A percentile compares a stretch with the other conserved stretches of the same genome.
Evolutionary conservation across 64 coral and sea anemone species (phyloP).

Genomic region (Actinia equina): DNA sequence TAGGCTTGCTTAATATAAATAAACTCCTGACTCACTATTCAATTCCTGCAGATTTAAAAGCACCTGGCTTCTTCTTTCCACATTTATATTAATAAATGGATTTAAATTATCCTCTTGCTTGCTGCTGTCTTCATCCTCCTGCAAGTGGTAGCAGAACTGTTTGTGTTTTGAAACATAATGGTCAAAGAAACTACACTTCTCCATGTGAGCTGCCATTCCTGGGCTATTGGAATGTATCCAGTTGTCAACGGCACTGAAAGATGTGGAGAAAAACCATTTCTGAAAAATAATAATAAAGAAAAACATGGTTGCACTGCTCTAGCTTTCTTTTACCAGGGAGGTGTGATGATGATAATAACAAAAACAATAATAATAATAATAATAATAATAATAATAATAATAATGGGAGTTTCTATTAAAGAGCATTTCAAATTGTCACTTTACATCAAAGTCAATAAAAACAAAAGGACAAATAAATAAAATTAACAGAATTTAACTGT

Average conservation of each 20-base stretch:
- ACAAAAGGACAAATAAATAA: no score
- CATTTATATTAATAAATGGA: not conserved
- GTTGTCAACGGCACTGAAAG: slow-evolving; percentile 60
- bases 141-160: slow-evolving; percentile 58
- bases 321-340: no score
- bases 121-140: not conserved
- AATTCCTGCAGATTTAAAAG: not conserved
- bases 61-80: not conserved
- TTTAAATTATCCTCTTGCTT: not conserved
- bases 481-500: no score
- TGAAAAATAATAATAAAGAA: slow-evolving; percentile 20
- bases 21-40: no score
- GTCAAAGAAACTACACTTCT: slow-evolving; percentile 85
- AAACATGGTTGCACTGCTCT: no score
- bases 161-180: slow-evolving; percentile 33
- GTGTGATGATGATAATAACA: no score
- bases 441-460: no score
- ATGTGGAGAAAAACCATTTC: slow-evolving; percentile 87
- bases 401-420: no score
- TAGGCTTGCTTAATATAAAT: no score
- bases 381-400: no score
- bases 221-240: slow-evolving; percentile 82
- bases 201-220: slow-evolving; percentile 77
- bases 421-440: no score
- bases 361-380: no score